Evolutionary conservation across 2,113 vertebrate species (phyloP), one percentile per base, ranked within the genome.

Genomic region (Willisornis vidua): DNA sequence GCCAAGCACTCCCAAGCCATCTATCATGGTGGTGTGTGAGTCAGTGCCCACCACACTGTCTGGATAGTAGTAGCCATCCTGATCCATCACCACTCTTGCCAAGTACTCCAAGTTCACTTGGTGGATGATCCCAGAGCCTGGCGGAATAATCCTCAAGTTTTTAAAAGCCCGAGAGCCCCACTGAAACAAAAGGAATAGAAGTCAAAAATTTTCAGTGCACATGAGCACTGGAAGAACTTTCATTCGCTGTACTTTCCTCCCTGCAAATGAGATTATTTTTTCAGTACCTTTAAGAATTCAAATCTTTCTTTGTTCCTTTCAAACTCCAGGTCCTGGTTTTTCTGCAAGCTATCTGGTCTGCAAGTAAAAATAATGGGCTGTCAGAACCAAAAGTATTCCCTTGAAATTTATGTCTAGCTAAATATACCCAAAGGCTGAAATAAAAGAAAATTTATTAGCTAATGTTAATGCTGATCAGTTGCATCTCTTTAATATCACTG

Each of bases 21-120:
- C 98, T 3, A 99, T 99, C 99, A 99, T 99, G 76, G 99, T 99
- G 26, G 99, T 99, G 97, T 99, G 99, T 0, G 99, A 99, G 96
- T 99, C 99, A 1, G 99, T 99, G 97, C 99, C 99, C 96, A 99
- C 99, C 51, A 99, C 98, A 8, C 99, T 99, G 96, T 99, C 99
- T 0, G 99, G 99, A 91, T 99, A 99, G 52, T 98, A 99, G 93
- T 97, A 98, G 22, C 98, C 99, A 31, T 99, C 97, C 26, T 98
- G 97, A 92, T 99, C 98, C 95, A 99, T 99, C 54, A 99, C 99
- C 59, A 99, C 99, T 92, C 98, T 97, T 51, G 99, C 99, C 96
- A 99, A 97, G 89, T 99, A 99, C 95, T 99, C 99, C 96, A 99
- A 84, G 92, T 99, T 99, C 92, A 99, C 99, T 96, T 99, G 99